A percentile compares a stretch with the other conserved stretches of the same genome.
Evolutionary conservation across 2,113 vertebrate species (phyloP).

Genomic region (Pomatostomus ruficeps): DNA sequence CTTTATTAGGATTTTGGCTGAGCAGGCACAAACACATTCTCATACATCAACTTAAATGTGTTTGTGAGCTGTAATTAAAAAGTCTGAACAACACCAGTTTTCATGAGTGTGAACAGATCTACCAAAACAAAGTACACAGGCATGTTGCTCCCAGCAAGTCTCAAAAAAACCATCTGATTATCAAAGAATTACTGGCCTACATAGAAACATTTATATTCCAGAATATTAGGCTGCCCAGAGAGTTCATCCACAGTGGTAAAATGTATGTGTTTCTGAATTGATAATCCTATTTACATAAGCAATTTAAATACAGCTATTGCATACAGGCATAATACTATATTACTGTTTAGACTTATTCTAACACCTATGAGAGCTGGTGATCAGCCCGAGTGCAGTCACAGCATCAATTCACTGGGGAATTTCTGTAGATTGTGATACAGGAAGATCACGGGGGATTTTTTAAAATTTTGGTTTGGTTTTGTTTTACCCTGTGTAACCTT

Average conservation of each 20-base stretch:
- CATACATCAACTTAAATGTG: not conserved
- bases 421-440: not conserved
- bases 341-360: not conserved
- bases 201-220: not conserved
- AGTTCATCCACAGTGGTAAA: not conserved
- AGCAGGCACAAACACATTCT: not conserved
- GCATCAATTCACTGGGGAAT: not conserved
- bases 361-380: not conserved
- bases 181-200: not conserved
- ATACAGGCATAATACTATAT: not conserved
- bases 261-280: not conserved
- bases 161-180: not conserved
- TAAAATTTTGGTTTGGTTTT: not conserved
- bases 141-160: not conserved
- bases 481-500: not conserved
- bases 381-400: not conserved
- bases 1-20: not conserved
- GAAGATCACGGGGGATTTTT: not conserved
- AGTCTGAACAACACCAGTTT: not conserved
- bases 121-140: not conserved
- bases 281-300: not conserved
- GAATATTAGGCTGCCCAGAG: not conserved
- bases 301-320: not conserved
- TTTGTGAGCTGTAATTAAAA: not conserved
- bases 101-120: not conserved